Percentiles rank a stretch among this genome's conserved stretches.
Conservation (phyloP, 2,113 vertebrate genomes). For the western clawed frog (Xenopus tropicalis) region UCB_Xtro_10.0 CM004448.2:30028001-30028500, state of each 20-base stretch:
- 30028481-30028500: conserved; percentile 20
- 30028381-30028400: conserved; percentile 54
- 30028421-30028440: conserved; percentile 41
- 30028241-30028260: conserved; percentile 3
- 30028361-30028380: conserved; percentile 55
- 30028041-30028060: too few relatives aligned
- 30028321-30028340: conserved; percentile 19
- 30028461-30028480: conserved; percentile 42
- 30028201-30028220: conserved; percentile 2
- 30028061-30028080: too few relatives aligned
- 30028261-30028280: conserved; percentile 32
- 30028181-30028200: background rate
- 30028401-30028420: conserved; percentile 39
- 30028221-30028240: background rate
- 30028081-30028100: background rate
- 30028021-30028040: too few relatives aligned
- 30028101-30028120: background rate
- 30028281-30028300: conserved; percentile 28
- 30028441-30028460: conserved; percentile 47
- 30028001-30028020: too few relatives aligned
- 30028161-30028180: background rate
- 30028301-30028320: conserved; percentile 32
- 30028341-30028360: conserved; percentile 47
- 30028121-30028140: background rate
- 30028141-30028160: background rate